Base-by-base conservation (phyloP, 1,140 invertebrate species). In the Drosophila sucinea region DNA sequence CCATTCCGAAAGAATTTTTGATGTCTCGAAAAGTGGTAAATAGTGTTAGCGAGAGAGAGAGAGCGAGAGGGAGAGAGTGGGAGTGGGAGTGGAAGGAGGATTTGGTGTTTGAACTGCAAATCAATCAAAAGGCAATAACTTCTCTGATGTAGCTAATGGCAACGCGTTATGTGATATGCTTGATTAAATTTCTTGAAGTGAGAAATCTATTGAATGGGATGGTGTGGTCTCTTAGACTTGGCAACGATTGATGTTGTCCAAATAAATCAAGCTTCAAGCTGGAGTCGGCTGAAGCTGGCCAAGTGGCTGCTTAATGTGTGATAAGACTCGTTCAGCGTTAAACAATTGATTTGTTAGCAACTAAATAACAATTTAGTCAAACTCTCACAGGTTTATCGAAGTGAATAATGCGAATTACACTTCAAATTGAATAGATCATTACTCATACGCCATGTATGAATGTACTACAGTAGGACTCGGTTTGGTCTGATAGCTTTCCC, bases 91-190 rank as follows among this genome's bases (percentile, higher is more conserved):
- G 17, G 17, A 0, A 17, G 17, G 17, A 17, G 17, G 17, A 17
- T 17, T 17, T 17, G 17, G 17, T 17, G 17, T 17, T 70, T 54
- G 0, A 51, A 51, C 23, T 51, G 23, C 35, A 27, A 60, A 76
- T 77, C 73, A 77, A 77, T 77, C 73, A 77, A 68, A 62, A 64
- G 73, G 60, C 66, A 7, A 74, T 68, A 61, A 76, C 73, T 54
- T 33, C 23, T 51, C 41, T 10, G 51, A 76, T 73, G 73, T 76
- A 76, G 60, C 73, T 63, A 76, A 54, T 69, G 60, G 73, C 73
- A 76, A 76, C 73, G 32, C 33, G 51, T 66, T 51, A 8, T 17
- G 30, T 57, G 33, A 35, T 33, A 57, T 33, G 55, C 32, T 57
- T 57, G 55, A 57, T 58, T 58, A 58, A 58, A 58, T 58, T 60